Conservation (phyloP, 2,797 vertebrate genomes). For the Esox lucius region DNA sequence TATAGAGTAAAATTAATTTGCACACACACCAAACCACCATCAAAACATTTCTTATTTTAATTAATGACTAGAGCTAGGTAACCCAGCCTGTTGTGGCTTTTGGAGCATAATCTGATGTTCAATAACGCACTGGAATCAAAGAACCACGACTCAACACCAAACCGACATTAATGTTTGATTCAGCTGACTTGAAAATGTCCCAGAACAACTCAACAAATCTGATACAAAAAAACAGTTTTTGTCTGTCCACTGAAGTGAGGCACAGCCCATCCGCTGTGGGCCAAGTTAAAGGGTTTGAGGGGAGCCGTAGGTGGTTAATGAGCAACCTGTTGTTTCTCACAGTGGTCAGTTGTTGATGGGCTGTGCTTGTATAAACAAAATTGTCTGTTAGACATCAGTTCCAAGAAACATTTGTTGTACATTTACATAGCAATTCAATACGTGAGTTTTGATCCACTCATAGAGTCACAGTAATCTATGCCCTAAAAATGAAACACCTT, state of each 20-base stretch:
- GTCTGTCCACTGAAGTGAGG: background rate
- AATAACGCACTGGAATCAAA: no score
- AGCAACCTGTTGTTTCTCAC: slow-evolving; percentile 18
- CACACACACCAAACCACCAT: no score
- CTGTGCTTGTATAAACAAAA: slow-evolving; percentile 9
- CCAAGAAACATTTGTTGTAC: background rate
- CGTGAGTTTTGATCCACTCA: background rate
- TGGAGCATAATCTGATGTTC: no score
- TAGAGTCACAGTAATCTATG: background rate
- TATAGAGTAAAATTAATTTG: no score
- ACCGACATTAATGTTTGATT: background rate
- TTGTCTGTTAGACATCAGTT: background rate
- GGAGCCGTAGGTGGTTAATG: background rate
- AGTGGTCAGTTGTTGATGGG: slow-evolving; percentile 3
- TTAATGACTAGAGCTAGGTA: background rate
- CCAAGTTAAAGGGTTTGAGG: background rate
- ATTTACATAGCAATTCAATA: background rate
- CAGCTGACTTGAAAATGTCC: background rate
- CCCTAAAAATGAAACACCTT: background rate
- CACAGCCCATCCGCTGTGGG: background rate
- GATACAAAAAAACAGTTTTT: background rate
- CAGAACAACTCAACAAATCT: background rate
- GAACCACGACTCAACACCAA: background rate
- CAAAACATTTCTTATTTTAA: background rate
- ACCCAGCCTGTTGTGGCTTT: background rate